Evolutionary conservation across 2,888 invertebrate genomes (phyloP).

Genomic region (Orthosia gothica): DNA sequence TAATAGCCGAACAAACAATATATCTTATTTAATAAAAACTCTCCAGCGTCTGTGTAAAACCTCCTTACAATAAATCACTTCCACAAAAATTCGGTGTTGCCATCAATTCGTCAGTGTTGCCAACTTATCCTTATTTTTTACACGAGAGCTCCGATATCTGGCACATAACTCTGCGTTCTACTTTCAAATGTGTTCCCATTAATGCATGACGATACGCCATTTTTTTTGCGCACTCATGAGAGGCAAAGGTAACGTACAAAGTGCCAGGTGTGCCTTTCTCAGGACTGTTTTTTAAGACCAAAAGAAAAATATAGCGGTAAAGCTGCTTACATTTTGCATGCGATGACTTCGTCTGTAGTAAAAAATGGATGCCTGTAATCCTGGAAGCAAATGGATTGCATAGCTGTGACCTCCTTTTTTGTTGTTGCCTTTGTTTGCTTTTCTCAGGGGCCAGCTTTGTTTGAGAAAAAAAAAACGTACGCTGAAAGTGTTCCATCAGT

Average conservation of each 20-base stretch:
- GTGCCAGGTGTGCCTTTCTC: slow-evolving; percentile 48
- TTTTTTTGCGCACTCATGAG: slow-evolving; percentile 48
- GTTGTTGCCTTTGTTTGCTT: background rate
- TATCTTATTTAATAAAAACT: background rate
- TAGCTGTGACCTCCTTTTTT: slow-evolving; percentile 8
- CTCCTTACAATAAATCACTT: slow-evolving; percentile 45
- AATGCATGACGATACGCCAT: slow-evolving; percentile 54
- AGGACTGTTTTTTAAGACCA: slow-evolving; percentile 19
- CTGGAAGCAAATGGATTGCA: slow-evolving; percentile 40
- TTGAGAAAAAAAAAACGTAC: background rate
- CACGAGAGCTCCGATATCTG: slow-evolving; percentile 41
- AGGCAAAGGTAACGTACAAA: slow-evolving; percentile 32
- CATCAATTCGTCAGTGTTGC: slow-evolving; percentile 53
- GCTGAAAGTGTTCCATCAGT: background rate
- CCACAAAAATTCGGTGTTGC: slow-evolving; percentile 17
- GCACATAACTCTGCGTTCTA: slow-evolving; percentile 45
- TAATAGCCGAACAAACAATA: too few species aligned
- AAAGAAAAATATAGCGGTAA: slow-evolving; percentile 34
- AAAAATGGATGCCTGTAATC: slow-evolving; percentile 46
- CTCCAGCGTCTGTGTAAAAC: slow-evolving; percentile 23
- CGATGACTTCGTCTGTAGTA: slow-evolving; percentile 19
- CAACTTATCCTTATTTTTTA: slow-evolving; percentile 53
- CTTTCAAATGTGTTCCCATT: slow-evolving; percentile 48
- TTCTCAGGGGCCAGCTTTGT: background rate
- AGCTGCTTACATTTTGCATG: slow-evolving; percentile 39